phyloP scores from a whole-genome alignment of 2,888 invertebrate species.

The Melikaiella ostensackeni region DNA sequence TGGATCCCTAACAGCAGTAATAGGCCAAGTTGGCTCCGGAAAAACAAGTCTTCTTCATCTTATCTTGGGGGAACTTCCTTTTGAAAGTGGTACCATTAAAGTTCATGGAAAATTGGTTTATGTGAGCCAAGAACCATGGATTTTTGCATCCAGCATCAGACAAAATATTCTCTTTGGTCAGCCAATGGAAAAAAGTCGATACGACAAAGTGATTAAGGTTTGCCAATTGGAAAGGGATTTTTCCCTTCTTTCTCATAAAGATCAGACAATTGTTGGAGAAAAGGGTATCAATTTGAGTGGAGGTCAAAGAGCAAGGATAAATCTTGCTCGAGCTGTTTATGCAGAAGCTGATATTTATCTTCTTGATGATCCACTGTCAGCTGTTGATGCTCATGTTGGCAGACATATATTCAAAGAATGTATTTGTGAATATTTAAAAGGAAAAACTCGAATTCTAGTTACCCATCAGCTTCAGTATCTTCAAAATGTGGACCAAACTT shows the following conservation, averaged over 20 bases:
- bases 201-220: constrained; percentile 80
- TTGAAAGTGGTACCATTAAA: constrained; percentile 42
- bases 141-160: constrained; percentile 83
- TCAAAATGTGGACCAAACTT: constrained; percentile 76
- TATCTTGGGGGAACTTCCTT: constrained; percentile 81
- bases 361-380: constrained; percentile 87
- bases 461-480: constrained; percentile 86
- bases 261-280: constrained; percentile 89
- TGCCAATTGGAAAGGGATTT: no score
- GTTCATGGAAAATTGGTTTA: constrained; percentile 85
- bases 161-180: constrained; percentile 80
- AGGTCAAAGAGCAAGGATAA: constrained; percentile 87
- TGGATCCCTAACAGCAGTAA: constrained; percentile 82
- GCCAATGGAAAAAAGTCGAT: constrained; percentile 65
- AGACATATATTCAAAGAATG: constrained; percentile 86
- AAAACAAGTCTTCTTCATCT: constrained; percentile 81
- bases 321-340: constrained; percentile 85
- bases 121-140: constrained; percentile 91
- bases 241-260: constrained; percentile 79
- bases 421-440: constrained; percentile 80
- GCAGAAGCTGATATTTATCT: constrained; percentile 86
- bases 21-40: constrained; percentile 84
- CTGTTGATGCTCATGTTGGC: constrained; percentile 86
- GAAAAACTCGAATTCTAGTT: constrained; percentile 82
- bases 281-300: constrained; percentile 79